Conservation (phyloP, 92 coral and sea anemone species). For the Desmophyllum pertusum region DNA sequence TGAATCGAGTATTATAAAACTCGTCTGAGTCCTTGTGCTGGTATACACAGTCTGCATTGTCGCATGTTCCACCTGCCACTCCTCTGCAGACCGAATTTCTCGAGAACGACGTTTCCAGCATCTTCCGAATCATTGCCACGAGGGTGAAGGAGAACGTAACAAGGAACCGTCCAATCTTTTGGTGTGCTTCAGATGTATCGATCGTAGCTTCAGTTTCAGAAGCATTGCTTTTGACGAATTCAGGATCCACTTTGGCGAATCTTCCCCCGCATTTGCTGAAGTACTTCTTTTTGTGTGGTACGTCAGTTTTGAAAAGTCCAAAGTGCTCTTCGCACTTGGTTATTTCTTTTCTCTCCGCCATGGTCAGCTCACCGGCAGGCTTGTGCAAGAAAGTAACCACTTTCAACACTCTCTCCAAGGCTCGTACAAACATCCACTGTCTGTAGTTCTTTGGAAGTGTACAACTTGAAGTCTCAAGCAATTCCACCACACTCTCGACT, state of each 20-base stretch:
- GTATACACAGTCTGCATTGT: conserved; percentile 20
- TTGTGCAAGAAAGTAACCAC: conserved; percentile 58
- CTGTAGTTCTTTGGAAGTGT: conserved; percentile 11
- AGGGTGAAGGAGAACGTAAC: conserved; percentile 26
- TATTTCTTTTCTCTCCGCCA: conserved; percentile 46
- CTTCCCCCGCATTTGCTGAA: conserved; percentile 32
- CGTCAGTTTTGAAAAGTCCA: conserved; percentile 67
- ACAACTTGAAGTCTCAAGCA: conserved; percentile 32
- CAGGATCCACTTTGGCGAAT: conserved; percentile 45
- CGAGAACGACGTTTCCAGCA: conserved; percentile 7
- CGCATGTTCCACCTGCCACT: conserved; percentile 30
- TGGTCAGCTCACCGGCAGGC: conserved; percentile 33
- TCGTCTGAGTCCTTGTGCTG: conserved; percentile 47
- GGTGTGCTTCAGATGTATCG: conserved; percentile 49
- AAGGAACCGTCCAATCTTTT: conserved; percentile 40
- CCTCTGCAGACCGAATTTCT: conserved; percentile 30
- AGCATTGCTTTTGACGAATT: conserved; percentile 4
- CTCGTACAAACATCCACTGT: conserved; percentile 57
- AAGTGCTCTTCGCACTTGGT: conserved; percentile 68
- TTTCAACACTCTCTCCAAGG: conserved; percentile 60
- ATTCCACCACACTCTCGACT: conserved; percentile 62
- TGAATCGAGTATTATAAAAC: conserved; percentile 49
- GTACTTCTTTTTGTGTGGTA: conserved; percentile 8
- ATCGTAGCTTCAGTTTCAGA: conserved; percentile 33
- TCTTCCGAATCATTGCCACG: conserved; percentile 5